A percentile compares a stretch with the other conserved stretches of the same genome.
Evolutionary conservation across 2,113 vertebrate species (phyloP).

Genomic region (Ptilorrhoa leucosticta): DNA sequence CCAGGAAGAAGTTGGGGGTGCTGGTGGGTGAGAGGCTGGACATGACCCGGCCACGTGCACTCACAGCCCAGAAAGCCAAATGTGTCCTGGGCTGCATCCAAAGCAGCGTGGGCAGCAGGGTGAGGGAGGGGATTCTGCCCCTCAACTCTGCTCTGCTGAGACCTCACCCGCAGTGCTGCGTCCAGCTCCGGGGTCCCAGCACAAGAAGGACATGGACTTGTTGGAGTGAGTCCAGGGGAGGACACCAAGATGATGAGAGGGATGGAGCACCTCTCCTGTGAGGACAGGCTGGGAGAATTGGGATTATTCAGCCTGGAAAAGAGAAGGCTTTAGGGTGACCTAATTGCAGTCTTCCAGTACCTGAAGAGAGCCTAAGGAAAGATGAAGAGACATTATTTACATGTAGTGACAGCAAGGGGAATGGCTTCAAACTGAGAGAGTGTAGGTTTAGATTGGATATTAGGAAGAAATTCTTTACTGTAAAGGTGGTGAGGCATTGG

Average conservation of each 20-base stretch:
- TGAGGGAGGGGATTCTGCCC: not conserved
- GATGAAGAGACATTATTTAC: not conserved
- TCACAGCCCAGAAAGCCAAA: not conserved
- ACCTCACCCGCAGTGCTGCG: not conserved
- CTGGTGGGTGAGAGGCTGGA: not conserved
- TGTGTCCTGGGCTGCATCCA: not conserved
- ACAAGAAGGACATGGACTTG: not conserved
- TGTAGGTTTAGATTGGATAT: not conserved
- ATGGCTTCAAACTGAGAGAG: not conserved
- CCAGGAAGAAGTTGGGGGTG: not conserved
- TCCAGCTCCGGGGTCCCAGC: not conserved
- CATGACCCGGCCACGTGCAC: not conserved
- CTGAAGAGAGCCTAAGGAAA: not conserved
- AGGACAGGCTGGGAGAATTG: not conserved
- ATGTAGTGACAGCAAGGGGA: not conserved
- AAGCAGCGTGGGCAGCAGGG: fast-evolving
- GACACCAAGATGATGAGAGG: not conserved
- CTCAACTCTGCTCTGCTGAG: not conserved
- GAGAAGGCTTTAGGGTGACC: not conserved
- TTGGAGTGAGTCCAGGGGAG: fast-evolving
- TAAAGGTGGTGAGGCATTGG: not conserved
- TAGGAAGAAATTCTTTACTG: not conserved
- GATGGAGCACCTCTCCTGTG: not conserved
- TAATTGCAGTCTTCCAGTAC: not conserved
- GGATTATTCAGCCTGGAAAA: not conserved